Conservation (phyloP, 2,888 invertebrate species). For the Choristoneura rosaceana region DNA sequence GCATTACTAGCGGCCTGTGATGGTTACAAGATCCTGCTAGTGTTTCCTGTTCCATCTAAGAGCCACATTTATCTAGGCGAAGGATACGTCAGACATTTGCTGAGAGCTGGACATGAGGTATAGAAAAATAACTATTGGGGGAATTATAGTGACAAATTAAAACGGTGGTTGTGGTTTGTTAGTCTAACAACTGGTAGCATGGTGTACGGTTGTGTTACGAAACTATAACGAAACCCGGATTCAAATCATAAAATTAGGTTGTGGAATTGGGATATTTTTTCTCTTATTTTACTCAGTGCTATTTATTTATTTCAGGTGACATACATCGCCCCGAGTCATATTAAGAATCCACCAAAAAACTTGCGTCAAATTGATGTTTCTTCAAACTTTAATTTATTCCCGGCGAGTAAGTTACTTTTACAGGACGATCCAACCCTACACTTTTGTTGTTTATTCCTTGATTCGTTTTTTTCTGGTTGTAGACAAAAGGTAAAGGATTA, state of each 20-base stretch:
- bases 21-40: slow-evolving; percentile 55
- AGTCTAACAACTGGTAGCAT: too few relatives aligned
- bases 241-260: too few relatives aligned
- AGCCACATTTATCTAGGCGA: slow-evolving; percentile 62
- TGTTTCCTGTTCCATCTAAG: slow-evolving; percentile 55
- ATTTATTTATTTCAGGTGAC: slow-evolving; percentile 53
- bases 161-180: too few relatives aligned
- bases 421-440: too few relatives aligned
- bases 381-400: slow-evolving; percentile 46
- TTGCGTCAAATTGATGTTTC: slow-evolving; percentile 59
- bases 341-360: slow-evolving; percentile 52
- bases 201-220: too few relatives aligned
- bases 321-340: slow-evolving; percentile 53
- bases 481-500: too few relatives aligned
- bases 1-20: slow-evolving; percentile 42
- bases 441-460: too few relatives aligned
- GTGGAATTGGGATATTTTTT: too few relatives aligned
- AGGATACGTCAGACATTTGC: slow-evolving; percentile 55
- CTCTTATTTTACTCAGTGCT: not conserved
- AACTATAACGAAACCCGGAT: too few relatives aligned
- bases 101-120: slow-evolving; percentile 62
- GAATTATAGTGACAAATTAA: too few relatives aligned
- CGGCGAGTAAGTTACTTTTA: slow-evolving; percentile 45
- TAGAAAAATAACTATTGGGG: too few relatives aligned
- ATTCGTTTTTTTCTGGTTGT: too few relatives aligned